phyloP scores from a whole-genome alignment of 1,140 invertebrate species.

The Micrasema minimum region DNA sequence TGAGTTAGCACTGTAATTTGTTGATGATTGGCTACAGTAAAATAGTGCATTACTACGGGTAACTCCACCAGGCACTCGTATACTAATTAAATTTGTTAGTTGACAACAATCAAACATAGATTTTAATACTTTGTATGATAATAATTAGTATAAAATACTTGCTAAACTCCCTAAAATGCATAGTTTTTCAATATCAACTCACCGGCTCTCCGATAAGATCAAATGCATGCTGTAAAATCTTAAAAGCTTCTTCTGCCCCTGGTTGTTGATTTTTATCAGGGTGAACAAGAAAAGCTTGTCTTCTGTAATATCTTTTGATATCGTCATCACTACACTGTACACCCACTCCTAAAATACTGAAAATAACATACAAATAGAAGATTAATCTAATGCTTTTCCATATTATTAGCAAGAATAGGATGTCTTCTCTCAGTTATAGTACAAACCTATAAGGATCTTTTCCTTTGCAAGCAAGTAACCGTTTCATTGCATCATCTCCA shows the following conservation, averaged over 20 bases:
- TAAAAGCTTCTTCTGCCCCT: slow-evolving; percentile 95
- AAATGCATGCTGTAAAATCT: slow-evolving; percentile 93
- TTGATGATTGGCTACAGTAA: no score
- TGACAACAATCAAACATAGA: no score
- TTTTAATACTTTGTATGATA: no score
- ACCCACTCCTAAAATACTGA: slow-evolving; percentile 88
- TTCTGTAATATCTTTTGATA: slow-evolving; percentile 92
- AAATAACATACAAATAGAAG: slow-evolving; percentile 43
- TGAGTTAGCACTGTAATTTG: no score
- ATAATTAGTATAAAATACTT: no score
- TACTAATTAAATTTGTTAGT: no score
- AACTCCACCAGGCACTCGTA: no score
- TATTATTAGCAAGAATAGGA: not conserved
- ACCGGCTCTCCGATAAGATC: slow-evolving; percentile 94
- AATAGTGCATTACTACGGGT: no score
- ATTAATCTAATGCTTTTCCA: no score
- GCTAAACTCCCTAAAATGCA: no score
- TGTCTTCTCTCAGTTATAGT: not conserved
- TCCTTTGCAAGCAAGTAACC: slow-evolving; percentile 90
- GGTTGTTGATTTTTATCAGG: slow-evolving; percentile 95
- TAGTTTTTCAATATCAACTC: slow-evolving; percentile 54
- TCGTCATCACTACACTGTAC: slow-evolving; percentile 90
- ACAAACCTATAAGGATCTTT: slow-evolving; percentile 90
- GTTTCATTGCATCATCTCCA: slow-evolving; percentile 94
- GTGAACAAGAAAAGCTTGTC: slow-evolving; percentile 93